phyloP scores from a whole-genome alignment of 2,113 vertebrate species.

The Probosciger aterrimus region DNA sequence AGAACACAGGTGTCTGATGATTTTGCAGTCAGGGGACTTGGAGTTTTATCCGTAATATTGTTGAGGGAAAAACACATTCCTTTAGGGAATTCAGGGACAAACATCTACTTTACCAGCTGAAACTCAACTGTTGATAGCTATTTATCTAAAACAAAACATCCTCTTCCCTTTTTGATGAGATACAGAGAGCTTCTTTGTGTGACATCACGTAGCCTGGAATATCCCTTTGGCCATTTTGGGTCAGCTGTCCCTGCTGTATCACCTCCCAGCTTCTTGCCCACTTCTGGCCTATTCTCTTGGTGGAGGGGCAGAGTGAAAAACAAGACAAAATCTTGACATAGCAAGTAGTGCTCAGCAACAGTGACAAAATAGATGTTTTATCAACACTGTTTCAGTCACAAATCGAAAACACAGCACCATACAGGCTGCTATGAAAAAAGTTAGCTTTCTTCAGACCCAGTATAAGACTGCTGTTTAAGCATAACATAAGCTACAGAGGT shows the following conservation, averaged over 20 bases:
- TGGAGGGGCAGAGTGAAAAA: neutral
- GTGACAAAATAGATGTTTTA: neutral
- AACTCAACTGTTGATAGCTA: neutral
- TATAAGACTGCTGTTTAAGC: neutral
- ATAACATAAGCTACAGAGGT: neutral
- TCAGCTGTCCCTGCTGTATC: neutral
- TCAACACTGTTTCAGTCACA: neutral
- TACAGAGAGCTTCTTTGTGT: neutral
- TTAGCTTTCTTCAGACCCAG: neutral
- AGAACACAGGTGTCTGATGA: neutral
- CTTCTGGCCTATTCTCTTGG: fast-evolving
- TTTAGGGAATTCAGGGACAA: neutral
- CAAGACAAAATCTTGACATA: neutral
- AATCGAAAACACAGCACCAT: neutral
- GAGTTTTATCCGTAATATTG: neutral
- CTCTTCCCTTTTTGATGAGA: neutral
- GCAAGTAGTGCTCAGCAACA: neutral
- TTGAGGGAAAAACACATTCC: neutral
- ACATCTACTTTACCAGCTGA: neutral
- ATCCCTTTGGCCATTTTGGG: neutral
- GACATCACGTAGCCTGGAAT: neutral
- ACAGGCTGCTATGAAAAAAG: neutral
- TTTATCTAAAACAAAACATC: neutral
- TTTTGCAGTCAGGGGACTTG: neutral
- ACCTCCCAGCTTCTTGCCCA: neutral